These are phyloP conservation scores for Melikaiella ostensackeni DNA, from an alignment of 2,888 invertebrate genomes.

Conservation along the genomic window DNA sequence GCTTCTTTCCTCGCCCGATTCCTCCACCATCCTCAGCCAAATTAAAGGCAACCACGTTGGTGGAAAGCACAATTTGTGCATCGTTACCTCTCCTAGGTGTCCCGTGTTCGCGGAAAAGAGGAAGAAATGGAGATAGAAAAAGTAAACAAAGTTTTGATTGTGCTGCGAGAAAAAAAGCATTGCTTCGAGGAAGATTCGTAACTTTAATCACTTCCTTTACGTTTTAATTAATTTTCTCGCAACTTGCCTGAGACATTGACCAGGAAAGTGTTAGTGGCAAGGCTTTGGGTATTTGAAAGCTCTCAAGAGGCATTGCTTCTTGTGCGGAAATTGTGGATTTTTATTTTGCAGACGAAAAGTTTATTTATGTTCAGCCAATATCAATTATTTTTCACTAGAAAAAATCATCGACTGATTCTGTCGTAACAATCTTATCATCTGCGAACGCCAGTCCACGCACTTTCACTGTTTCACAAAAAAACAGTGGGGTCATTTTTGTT, in stretches of 20 bases:
- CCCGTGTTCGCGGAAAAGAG: not conserved
- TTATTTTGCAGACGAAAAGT: too few species aligned
- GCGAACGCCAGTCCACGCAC: too few species aligned
- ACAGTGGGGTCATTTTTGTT: too few species aligned
- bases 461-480: too few species aligned
- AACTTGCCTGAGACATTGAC: not conserved
- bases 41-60: conserved; percentile 48
- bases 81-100: conserved; percentile 34
- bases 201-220: conserved; percentile 7
- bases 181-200: not conserved
- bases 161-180: not conserved
- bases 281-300: not conserved
- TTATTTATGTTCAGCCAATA: too few species aligned
- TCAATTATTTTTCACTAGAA: too few species aligned
- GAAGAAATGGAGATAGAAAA: not conserved
- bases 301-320: not conserved
- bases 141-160: conserved; percentile 18
- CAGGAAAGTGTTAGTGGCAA: not conserved
- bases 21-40: conserved; percentile 36
- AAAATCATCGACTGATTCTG: too few species aligned
- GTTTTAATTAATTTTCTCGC: conserved; percentile 28
- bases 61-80: conserved; percentile 46
- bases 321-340: too few species aligned
- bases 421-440: too few species aligned
- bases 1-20: conserved; percentile 24